phyloP scores from a whole-genome alignment of 2,797 vertebrate species.

The Lepilemur ruficaudatus region DNA sequence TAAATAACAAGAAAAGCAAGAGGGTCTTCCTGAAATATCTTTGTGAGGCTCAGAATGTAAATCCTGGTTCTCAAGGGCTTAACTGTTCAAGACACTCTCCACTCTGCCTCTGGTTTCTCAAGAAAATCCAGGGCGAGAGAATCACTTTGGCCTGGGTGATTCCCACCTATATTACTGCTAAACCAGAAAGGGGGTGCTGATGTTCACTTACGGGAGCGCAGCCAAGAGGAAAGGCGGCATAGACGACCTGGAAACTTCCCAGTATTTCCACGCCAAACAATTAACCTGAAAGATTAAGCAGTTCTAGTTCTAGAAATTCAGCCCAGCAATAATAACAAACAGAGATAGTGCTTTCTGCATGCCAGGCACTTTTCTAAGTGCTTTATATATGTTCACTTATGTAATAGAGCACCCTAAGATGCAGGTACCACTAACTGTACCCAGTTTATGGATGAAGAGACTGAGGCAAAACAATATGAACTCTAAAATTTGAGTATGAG shows the following conservation, averaged over 20 bases:
- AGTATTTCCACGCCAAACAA: constrained; percentile 89
- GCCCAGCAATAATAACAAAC: background rate
- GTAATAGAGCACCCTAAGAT: background rate
- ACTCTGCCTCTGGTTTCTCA: background rate
- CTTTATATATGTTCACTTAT: accelerated
- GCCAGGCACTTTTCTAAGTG: background rate
- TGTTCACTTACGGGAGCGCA: constrained; percentile 86
- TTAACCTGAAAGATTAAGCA: constrained; percentile 83
- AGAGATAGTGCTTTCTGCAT: background rate
- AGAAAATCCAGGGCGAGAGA: background rate
- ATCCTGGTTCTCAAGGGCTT: background rate
- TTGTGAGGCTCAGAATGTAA: background rate
- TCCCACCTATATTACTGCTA: too few species aligned
- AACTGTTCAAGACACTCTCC: background rate
- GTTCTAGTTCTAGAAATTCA: background rate
- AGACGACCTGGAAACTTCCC: constrained; percentile 80
- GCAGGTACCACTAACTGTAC: too few species aligned
- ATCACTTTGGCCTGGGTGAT: background rate
- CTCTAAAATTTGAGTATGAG: background rate
- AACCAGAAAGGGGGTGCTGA: background rate
- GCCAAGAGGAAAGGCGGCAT: constrained; percentile 84
- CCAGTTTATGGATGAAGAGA: background rate
- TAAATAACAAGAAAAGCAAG: background rate
- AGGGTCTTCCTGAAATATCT: background rate
- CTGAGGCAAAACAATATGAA: background rate